Evolutionary conservation across 2,888 invertebrate species (phyloP), one percentile per base, ranked within the genome.

Genomic region (Drosophila nr. perissopoda): DNA sequence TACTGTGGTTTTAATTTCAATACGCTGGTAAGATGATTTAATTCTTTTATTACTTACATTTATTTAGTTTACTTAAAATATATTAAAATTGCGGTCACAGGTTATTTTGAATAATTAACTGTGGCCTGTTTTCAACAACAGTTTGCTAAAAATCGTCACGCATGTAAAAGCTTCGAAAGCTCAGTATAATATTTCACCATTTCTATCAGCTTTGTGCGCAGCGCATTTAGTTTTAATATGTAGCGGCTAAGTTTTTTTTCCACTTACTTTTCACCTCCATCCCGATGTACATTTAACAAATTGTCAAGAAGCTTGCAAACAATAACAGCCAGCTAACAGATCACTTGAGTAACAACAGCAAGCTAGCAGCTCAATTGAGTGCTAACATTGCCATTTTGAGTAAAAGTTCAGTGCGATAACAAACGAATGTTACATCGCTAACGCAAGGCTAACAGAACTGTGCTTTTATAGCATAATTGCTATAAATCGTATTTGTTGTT

Each of bases 1-100:
- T 67, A 52, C 51, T 81, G 61, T 62, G 87, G 82, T 16, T 82
- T 80, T 56, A 87, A 84, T 21, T 92, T 83, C 58, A 90, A 89
- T 60, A 85, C 78, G 27, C 89, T 91, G 91, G 92, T 92, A 87
- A 91, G 92, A 73, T 79, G 70, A 11, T n/a, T 51, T 11, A 11
- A 51, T 34, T 18, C 1, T 40, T 27, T 10, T 11, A 36, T 29
- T 21, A 6, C 18, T 29, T 21, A 36, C 7, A 18, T 34, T 10
- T 42, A 31, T 2, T 11, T 48, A 40, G 25, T 34, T 4, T 48
- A 56, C 34, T 34, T 42, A 10, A 25, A 45, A 21, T 11, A 21
- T 11, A 18, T 16, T 16, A 25, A 54, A 69, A 58, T 52, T 74
- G 70, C 62, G 73, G 58, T 54, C 65, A 65, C 29, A 49, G 33